Conservation (phyloP, 2,888 invertebrate genomes). For the Pristionchus maxplancki region DNA sequence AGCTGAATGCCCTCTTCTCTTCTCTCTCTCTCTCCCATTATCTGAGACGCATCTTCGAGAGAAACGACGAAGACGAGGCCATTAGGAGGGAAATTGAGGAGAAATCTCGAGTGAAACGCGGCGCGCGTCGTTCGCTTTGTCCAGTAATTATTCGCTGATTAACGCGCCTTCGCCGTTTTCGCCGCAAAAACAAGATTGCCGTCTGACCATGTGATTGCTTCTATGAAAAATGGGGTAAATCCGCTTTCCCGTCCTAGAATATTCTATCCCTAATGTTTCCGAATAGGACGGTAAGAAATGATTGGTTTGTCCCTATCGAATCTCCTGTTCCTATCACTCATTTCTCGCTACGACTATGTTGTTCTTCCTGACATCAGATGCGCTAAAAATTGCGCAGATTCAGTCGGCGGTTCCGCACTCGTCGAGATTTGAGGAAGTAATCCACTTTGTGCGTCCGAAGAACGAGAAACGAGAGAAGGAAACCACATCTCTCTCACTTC, state of each 20-base stretch:
- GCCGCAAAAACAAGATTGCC: no score
- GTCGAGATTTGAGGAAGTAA: conserved; percentile 9
- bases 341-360: no score
- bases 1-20: not conserved
- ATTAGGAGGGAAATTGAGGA: not conserved
- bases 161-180: no score
- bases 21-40: not conserved
- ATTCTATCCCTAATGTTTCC: no score
- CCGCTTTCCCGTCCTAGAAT: no score
- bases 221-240: no score
- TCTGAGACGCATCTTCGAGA: not conserved
- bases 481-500: not conserved
- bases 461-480: not conserved
- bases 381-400: no score
- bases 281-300: no score
- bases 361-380: no score
- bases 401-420: not conserved
- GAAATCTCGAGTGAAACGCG: not conserved
- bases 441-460: conserved; percentile 6
- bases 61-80: not conserved
- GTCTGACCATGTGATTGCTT: no score
- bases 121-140: not conserved
- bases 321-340: no score
- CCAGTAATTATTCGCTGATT: not conserved
- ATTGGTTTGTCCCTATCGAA: no score